Base-by-base conservation (phyloP, 2,797 vertebrate species). In the Manis pentadactyla region DNA sequence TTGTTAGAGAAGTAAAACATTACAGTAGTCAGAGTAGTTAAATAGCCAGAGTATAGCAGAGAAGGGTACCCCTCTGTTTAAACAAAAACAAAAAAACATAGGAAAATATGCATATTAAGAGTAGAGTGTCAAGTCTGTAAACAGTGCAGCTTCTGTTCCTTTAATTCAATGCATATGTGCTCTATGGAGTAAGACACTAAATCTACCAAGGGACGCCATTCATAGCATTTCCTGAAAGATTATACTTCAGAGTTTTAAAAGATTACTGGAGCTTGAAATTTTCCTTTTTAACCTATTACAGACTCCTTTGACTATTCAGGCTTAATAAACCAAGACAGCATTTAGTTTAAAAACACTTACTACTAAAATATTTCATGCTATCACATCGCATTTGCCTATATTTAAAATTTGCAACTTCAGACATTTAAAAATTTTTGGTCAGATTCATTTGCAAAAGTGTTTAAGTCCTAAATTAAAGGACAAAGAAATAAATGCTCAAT, bases 181-280 rank as follows among this genome's bases (percentile, higher is more conserved):
- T 57, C 31, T 10, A 94, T 71, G 39, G 57, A 81, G 23, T 31
- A 75, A 74, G 77, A 84, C 77, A 88, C 83, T 68, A 85, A 88
- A 97, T 91, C 92, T 93, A 85, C 79, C 94, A 59, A 94, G 74
- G 21, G 53, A 78, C 55, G 37, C 63, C 42, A 90, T 84, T 93
- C 71, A 92, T 39, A 79, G 39, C 64, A 57, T 75, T 96, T 96
- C 97, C 82, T 86, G 85, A 93, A 95, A 88, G 75, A 92, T n/a
- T 90, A 92, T 85, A 74, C 42, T 21, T 46, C 68, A 59, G 27
- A 68, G 21, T 90, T 96, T 95, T 55, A 94, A 93, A 93, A 96
- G 11, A 74, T 94, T 86, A 96, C 83, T 86, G 63, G 68, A 49
- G 68, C 88, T 90, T 85, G 55, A 96, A 94, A 90, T 37, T 93